Conservation (phyloP, 2,888 invertebrate genomes). For the Drosophila paracracens region DNA sequence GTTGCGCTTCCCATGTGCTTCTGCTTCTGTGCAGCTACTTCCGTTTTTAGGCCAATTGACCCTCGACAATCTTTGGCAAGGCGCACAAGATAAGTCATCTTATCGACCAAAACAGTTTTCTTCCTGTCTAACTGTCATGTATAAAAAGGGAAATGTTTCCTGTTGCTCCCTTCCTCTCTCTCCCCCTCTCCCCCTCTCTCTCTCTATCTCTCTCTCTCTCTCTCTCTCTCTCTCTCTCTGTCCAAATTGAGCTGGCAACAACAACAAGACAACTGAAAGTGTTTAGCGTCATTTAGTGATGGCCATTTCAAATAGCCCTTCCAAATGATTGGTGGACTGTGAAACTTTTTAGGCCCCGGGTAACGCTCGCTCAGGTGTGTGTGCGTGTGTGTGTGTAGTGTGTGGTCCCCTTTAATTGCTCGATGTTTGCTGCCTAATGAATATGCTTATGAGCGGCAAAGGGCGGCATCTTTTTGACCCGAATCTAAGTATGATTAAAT, state of each 20-base stretch:
- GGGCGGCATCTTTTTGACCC: constrained; percentile 51
- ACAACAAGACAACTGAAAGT: constrained; percentile 26
- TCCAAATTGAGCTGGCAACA: not conserved
- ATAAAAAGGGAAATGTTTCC: constrained; percentile 53
- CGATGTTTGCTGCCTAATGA: constrained; percentile 30
- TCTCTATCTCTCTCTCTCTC: not conserved
- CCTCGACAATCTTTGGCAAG: constrained; percentile 12
- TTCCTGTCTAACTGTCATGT: constrained; percentile 39
- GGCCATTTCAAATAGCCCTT: not conserved
- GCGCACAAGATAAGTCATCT: not conserved
- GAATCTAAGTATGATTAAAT: constrained; percentile 50
- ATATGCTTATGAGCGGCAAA: constrained; percentile 19
- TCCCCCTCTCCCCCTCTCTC: not conserved
- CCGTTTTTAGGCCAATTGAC: constrained; percentile 38
- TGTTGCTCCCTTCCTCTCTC: constrained; percentile 6
- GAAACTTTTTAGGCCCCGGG: constrained; percentile 12
- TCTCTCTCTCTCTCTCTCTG: not conserved
- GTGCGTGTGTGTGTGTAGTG: constrained; percentile 4
- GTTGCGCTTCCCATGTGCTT: constrained; percentile 21
- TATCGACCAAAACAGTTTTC: constrained; percentile 34
- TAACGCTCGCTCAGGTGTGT: not conserved
- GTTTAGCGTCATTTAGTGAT: constrained; percentile 8
- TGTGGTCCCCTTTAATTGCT: constrained; percentile 40
- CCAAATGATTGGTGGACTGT: constrained; percentile 1
- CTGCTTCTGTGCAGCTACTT: constrained; percentile 25